These are phyloP conservation scores for Drosophila prostipennis DNA, from an alignment of 2,888 invertebrate species.

Conservation along the genomic window DNA sequence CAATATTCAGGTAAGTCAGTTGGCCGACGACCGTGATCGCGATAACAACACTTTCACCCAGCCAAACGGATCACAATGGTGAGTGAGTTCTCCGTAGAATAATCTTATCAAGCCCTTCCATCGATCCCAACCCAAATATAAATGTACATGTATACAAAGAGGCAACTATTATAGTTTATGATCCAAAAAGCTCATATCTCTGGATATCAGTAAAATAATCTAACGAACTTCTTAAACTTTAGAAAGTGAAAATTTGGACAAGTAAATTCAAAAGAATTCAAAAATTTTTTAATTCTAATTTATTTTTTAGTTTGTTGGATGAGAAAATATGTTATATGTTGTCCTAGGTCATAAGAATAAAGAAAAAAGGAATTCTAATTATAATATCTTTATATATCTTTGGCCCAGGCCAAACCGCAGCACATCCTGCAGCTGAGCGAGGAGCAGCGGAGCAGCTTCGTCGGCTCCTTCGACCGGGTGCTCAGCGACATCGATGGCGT, in stretches of 20 bases:
- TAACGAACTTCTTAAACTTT: too few species aligned
- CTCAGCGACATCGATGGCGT: conserved; percentile 87
- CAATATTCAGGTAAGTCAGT: conserved; percentile 7
- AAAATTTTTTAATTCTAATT: too few species aligned
- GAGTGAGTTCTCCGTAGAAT: not conserved
- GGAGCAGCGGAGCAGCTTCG: conserved; percentile 81
- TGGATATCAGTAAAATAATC: too few species aligned
- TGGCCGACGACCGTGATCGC: conserved; percentile 7
- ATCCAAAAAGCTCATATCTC: too few species aligned
- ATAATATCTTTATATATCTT: too few species aligned
- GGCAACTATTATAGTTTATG: too few species aligned
- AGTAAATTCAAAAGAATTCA: too few species aligned
- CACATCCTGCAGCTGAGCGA: conserved; percentile 74
- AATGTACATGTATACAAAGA: too few species aligned
- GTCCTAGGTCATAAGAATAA: not conserved
- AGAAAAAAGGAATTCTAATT: too few species aligned
- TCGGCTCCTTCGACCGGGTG: conserved; percentile 86
- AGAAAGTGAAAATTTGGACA: too few species aligned
- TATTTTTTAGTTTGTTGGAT: not conserved
- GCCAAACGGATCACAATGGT: conserved; percentile 15
- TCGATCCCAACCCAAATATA: not conserved
- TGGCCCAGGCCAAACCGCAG: conserved; percentile 26
- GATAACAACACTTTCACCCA: conserved; percentile 12
- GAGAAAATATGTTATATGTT: not conserved
- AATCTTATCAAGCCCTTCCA: not conserved